phyloP scores from a whole-genome alignment of 2,113 vertebrate genomes.

The Tretioscincus oriximinensis region DNA sequence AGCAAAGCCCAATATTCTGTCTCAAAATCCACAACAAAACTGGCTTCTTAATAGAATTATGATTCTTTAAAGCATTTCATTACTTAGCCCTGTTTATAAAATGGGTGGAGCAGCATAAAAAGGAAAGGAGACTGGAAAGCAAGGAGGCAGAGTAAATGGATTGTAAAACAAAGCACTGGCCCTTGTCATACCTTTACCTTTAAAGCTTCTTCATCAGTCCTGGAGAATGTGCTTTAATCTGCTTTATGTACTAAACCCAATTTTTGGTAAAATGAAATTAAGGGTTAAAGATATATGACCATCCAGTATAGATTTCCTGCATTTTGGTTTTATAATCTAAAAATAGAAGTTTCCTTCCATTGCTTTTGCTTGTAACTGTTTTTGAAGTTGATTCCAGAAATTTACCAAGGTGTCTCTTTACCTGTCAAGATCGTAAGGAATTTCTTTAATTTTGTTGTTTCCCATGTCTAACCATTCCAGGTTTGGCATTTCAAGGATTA shows the following conservation, averaged over 20 bases:
- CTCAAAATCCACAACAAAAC: neutral
- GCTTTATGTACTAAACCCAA: too few species aligned
- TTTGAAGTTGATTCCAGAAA: neutral
- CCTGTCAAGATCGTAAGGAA: constrained; percentile 89
- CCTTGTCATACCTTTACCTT: too few species aligned
- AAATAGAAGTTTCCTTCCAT: neutral
- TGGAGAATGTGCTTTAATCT: too few species aligned
- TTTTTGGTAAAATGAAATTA: too few species aligned
- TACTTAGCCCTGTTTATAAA: neutral
- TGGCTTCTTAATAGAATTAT: neutral
- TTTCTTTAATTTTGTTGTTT: constrained; percentile 80
- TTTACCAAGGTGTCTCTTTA: constrained; percentile 47
- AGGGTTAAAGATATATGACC: too few species aligned
- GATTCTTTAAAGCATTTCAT: neutral
- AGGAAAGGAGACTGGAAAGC: too few species aligned
- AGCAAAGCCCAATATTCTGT: neutral
- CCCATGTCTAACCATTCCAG: constrained; percentile 96
- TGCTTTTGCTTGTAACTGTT: neutral
- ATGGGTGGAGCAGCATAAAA: too few species aligned
- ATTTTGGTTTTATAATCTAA: neutral
- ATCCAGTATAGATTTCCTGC: too few species aligned
- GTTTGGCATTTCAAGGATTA: constrained; percentile 82
- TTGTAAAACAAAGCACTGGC: neutral
- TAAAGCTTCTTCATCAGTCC: too few species aligned
- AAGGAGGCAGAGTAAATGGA: neutral